Evolutionary conservation across 2,113 vertebrate species (phyloP), one percentile per base, ranked within the genome.

Genomic region (Hippocampus guttulatus): DNA sequence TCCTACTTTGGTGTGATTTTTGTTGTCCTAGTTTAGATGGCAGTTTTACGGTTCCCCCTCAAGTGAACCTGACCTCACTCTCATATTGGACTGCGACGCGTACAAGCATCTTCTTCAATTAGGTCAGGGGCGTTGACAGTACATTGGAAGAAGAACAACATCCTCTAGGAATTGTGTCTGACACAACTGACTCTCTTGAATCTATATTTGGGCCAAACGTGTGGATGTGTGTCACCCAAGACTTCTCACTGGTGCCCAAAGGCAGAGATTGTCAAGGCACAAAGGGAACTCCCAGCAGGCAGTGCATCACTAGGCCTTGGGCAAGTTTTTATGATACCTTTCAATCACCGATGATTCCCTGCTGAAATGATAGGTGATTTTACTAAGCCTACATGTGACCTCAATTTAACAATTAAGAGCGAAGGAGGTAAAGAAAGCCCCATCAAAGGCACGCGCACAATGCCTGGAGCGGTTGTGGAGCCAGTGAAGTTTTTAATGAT

Each of bases 391-490:
- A 75, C 84, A 91, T 90, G 89, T 91, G 88, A 91, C 85, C 89
- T 88, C 76, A 85, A 92, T 92, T 91, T 80, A 92, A 92, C 90
- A 93, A 92, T 92, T 91, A 92, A 88, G 88, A 86, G 83, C 58
- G 69, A 85, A 83, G 84, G 81, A 86, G 82, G 80, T 87, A 74
- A 74, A 65, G 80, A 80, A 85, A 85, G 70, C 84, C 86, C 81
- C 43, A 2, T 9, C 20, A 76, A 72, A 66, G 68, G 76, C 76
- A 70, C 68, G 20, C 10, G 0, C 72, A 27, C 5, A 23, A 49
- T 58, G 73, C 68, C 60, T 8, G 66, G 33, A 64, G 74, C 41
- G 63, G 2, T 45, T 47, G n/a, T 45, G 11, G 2, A n/a, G 8
- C 38, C 21, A 64, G 62, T 15, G 21, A n/a, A 64, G n/a, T 30